Evolutionary conservation across 2,888 invertebrate genomes (phyloP), one percentile per base, ranked within the genome.

Genomic region (Bembecia ichneumoniformis): DNA sequence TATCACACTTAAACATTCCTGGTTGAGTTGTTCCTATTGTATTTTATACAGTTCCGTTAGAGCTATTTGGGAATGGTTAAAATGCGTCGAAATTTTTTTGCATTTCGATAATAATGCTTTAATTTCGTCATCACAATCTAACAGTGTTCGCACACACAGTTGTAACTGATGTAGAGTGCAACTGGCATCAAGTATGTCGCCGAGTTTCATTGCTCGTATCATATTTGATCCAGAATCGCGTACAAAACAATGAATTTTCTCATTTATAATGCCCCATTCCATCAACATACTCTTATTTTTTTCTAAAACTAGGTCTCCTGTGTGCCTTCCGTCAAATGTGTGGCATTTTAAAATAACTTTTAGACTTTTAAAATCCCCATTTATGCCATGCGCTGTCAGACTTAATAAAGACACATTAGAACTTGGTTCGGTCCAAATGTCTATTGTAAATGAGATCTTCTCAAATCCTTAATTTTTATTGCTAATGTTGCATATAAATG

Each of bases 111-210:
- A 35, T 51, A 60, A 55, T 45, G n/a, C 47, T 51, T 56, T 56
- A 40, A 59, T 53, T 49, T 52, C 53, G 52, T 52, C 52, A 51
- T 56, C 52, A 52, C 46, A 56, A 50, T 61, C 61, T 49, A 59
- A 51, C 46, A 48, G 16, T 50, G 57, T 46, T 51, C 56, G 52
- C 28, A 57, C 51, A 53, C 57, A 56, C 43, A 59, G 49, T 56
- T 59, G 60, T 46, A 60, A 52, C 28, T 61, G 58, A 47, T 62
- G 57, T 48, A 60, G 49, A 46, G 57, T 57, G 51, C 62, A 60
- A 52, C 35, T 62, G 47, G 58, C 54, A 54, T 59, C 54, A 49
- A 55, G 53, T 51, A 58, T 50, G 35, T 52, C 54, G 46, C 46
- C 53, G 35, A 62, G 53, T 50, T 51, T 50, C 55, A 58, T 58